Evolutionary conservation across 2,888 invertebrate genomes (phyloP).

Genomic region (Drosophila subquinaria): DNA sequence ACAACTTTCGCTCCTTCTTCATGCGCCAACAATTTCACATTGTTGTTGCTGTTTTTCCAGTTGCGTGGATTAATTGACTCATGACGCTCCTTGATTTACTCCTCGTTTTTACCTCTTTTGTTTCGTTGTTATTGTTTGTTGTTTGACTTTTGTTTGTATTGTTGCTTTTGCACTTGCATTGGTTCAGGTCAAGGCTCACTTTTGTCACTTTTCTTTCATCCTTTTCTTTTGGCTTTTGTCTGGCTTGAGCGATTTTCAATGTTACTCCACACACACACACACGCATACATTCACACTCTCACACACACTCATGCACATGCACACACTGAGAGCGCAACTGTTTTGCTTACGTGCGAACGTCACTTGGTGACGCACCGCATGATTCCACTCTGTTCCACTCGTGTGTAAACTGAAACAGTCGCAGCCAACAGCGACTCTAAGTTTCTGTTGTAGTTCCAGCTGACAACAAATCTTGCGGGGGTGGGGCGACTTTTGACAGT

Average conservation of each 20-base stretch:
- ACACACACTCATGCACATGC: conserved; percentile 11
- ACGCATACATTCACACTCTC: conserved; percentile 17
- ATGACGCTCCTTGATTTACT: conserved; percentile 32
- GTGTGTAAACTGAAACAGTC: conserved; percentile 53
- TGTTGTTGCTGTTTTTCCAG: conserved; percentile 17
- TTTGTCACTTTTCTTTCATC: conserved; percentile 28
- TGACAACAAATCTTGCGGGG: conserved; percentile 25
- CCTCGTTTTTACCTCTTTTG: not conserved
- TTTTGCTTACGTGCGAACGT: conserved; percentile 61
- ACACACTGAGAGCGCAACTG: conserved; percentile 44
- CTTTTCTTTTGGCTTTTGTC: conserved; percentile 44
- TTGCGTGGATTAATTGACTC: conserved; percentile 48
- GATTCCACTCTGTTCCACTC: conserved; percentile 53
- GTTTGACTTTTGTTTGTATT: conserved; percentile 5
- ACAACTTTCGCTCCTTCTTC: conserved; percentile 2
- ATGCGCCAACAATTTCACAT: conserved; percentile 26
- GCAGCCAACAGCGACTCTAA: conserved; percentile 24
- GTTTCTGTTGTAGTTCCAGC: conserved; percentile 59
- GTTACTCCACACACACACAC: conserved; percentile 48
- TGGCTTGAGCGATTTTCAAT: conserved; percentile 48
- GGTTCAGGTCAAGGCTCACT: conserved; percentile 73
- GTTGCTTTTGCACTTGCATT: conserved; percentile 43
- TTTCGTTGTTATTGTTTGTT: conserved; percentile 10
- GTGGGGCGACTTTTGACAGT: conserved; percentile 60
- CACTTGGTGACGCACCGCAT: conserved; percentile 76